These are phyloP conservation scores for Hypocryptadius cinnamomeus DNA, from an alignment of 2,113 vertebrate species.

Conservation along the genomic window DNA sequence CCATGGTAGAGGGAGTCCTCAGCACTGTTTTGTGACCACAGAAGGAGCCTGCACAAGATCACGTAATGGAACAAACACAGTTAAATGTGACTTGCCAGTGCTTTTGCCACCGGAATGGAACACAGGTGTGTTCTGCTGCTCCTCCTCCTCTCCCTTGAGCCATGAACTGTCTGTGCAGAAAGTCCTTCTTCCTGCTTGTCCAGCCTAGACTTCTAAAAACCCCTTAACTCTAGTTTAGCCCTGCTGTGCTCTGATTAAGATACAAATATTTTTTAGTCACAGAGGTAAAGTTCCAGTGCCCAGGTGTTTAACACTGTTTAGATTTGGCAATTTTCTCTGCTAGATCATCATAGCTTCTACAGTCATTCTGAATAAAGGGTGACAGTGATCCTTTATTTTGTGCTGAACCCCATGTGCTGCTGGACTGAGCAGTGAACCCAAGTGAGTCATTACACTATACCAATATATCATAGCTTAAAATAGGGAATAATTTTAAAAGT, in stretches of 20 bases:
- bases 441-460: background rate
- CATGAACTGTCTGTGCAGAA: background rate
- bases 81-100: background rate
- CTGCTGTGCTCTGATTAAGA: background rate
- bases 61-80: background rate
- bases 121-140: background rate
- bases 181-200: background rate
- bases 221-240: background rate
- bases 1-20: background rate
- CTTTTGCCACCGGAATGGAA: background rate
- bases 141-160: background rate
- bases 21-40: fast-evolving
- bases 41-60: background rate
- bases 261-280: background rate
- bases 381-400: background rate
- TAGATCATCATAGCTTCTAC: background rate
- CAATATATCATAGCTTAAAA: background rate
- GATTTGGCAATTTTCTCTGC: background rate
- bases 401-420: background rate
- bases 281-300: background rate
- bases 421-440: background rate
- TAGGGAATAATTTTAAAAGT: background rate
- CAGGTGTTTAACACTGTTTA: background rate
- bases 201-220: background rate
- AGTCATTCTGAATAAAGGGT: background rate